These are phyloP conservation scores for Chironomus tentans DNA, from an alignment of 2,888 invertebrate genomes.

Conservation along the genomic window DNA sequence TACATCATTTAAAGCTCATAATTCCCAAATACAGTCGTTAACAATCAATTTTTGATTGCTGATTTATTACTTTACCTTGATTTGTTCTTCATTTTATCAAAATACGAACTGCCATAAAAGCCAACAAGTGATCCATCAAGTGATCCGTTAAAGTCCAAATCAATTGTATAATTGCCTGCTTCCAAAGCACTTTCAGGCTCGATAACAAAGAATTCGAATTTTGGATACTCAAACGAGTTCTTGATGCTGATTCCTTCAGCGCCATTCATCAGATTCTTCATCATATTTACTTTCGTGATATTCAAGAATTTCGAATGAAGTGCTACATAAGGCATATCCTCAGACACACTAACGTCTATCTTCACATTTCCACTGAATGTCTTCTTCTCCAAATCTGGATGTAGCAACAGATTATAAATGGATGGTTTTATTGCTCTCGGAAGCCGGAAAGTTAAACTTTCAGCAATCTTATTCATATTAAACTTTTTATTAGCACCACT, in stretches of 20 bases:
- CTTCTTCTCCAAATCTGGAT: conserved; percentile 53
- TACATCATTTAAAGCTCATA: background rate
- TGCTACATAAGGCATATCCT: conserved; percentile 42
- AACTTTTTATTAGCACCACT: conserved; percentile 7
- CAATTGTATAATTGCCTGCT: conserved; percentile 42
- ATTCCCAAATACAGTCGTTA: background rate
- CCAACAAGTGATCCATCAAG: conserved; percentile 64
- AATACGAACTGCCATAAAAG: conserved; percentile 61
- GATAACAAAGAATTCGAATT: conserved; percentile 40
- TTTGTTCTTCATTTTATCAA: conserved; percentile 34
- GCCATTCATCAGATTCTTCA: conserved; percentile 33
- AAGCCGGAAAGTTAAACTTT: conserved; percentile 45
- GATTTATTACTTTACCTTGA: conserved; percentile 35
- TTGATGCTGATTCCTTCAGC: conserved; percentile 28
- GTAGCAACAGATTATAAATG: conserved; percentile 54
- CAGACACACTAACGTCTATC: conserved; percentile 44
- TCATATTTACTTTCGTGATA: conserved; percentile 43
- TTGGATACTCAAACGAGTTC: conserved; percentile 36
- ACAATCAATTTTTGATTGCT: background rate
- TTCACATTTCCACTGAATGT: conserved; percentile 50
- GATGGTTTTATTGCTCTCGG: conserved; percentile 50
- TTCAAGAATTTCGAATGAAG: conserved; percentile 45
- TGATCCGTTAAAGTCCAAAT: conserved; percentile 55
- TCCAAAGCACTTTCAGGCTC: conserved; percentile 38
- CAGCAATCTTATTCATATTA: conserved; percentile 36